Evolutionary conservation across 1,140 invertebrate species (phyloP).

Genomic region (Leptinotarsa defecta): DNA sequence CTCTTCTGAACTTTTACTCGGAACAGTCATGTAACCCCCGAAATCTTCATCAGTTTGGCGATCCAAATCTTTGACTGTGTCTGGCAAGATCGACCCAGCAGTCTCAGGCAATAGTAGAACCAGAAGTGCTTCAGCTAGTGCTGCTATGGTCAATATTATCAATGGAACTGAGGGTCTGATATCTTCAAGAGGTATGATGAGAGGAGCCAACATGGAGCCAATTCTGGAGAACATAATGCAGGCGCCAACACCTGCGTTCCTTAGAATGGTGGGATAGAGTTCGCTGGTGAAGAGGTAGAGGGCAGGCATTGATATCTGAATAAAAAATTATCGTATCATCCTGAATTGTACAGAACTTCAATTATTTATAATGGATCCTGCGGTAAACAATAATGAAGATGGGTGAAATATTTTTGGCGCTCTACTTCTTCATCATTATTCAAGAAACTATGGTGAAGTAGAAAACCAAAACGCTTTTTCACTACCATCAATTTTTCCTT

Average conservation of each 20-base stretch:
- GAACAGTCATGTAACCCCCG: not conserved
- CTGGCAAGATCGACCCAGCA: slow-evolving; percentile 69
- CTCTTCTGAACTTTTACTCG: not conserved
- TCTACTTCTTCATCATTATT: no score
- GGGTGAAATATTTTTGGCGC: no score
- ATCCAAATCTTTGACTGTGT: slow-evolving; percentile 76
- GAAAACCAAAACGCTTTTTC: no score
- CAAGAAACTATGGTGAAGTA: no score
- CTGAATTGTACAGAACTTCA: not conserved
- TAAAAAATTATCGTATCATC: slow-evolving; percentile 7
- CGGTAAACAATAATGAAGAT: no score
- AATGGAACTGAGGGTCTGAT: slow-evolving; percentile 64
- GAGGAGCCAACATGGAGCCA: slow-evolving; percentile 71
- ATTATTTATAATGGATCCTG: not conserved
- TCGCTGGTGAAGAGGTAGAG: slow-evolving; percentile 67
- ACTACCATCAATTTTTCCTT: no score
- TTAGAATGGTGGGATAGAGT: slow-evolving; percentile 69
- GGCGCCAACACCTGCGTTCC: slow-evolving; percentile 68
- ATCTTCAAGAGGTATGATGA: slow-evolving; percentile 65
- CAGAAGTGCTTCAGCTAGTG: slow-evolving; percentile 65
- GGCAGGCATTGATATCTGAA: slow-evolving; percentile 46
- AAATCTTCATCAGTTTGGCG: slow-evolving; percentile 1
- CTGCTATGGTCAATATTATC: slow-evolving; percentile 62
- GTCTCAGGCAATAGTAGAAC: slow-evolving; percentile 76
- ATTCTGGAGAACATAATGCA: slow-evolving; percentile 67